A percentile compares a stretch with the other conserved stretches of the same genome.
Conservation (phyloP, 2,888 invertebrate species). For the Yponomeuta sedellus region DNA sequence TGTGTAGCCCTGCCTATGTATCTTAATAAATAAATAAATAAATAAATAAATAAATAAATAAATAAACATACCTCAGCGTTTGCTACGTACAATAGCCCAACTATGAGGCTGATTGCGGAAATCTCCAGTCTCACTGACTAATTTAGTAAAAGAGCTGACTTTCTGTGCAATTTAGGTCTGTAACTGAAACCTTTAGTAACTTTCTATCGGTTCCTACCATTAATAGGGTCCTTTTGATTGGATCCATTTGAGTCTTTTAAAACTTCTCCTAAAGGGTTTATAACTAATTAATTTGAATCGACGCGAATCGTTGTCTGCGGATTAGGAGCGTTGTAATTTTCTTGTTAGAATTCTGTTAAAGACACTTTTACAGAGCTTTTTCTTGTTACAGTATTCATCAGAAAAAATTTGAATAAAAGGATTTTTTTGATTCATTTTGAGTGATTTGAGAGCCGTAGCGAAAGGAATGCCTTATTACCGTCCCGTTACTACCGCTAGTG, state of each 20-base stretch:
- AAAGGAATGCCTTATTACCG: too few species aligned
- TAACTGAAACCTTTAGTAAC: not conserved
- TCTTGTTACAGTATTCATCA: not conserved
- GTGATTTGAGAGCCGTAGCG: too few species aligned
- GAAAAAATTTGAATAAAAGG: not conserved
- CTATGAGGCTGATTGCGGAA: too few species aligned
- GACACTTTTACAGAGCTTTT: not conserved
- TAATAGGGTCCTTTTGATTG: not conserved
- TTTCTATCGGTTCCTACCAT: not conserved
- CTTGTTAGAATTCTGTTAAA: not conserved
- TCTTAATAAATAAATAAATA: too few species aligned
- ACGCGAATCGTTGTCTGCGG: not conserved
- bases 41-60: too few species aligned
- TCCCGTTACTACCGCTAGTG: too few species aligned
- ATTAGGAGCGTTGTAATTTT: not conserved
- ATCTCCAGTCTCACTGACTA: too few species aligned
- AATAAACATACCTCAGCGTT: too few species aligned
- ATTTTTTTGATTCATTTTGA: too few species aligned
- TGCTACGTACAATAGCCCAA: too few species aligned
- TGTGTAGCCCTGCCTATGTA: too few species aligned
- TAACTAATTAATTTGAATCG: slow-evolving; percentile 2
- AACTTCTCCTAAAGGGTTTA: not conserved
- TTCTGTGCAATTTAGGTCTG: not conserved
- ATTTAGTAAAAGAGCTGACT: too few species aligned
- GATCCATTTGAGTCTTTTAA: not conserved